Evolutionary conservation across 1,140 invertebrate genomes (phyloP).

Genomic region (Bombus polaris): DNA sequence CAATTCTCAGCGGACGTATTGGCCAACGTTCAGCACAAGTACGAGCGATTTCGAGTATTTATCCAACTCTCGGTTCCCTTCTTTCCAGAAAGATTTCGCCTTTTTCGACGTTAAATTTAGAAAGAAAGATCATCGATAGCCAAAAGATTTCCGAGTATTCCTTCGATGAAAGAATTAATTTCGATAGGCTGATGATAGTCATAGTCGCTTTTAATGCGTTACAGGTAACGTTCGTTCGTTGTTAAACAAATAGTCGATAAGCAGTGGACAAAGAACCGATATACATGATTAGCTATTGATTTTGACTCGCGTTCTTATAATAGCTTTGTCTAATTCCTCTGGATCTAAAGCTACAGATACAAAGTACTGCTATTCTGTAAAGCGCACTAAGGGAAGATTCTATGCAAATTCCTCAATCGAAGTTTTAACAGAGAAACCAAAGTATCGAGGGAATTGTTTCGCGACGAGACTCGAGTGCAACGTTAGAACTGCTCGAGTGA

Average conservation of each 20-base stretch:
- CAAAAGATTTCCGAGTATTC: no score
- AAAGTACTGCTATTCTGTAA: not conserved
- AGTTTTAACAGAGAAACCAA: not conserved
- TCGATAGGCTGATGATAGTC: no score
- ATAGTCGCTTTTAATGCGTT: no score
- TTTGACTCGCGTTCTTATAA: no score
- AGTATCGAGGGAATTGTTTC: conserved; percentile 3
- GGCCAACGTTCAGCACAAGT: no score
- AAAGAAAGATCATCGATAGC: no score
- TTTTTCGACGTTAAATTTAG: not conserved
- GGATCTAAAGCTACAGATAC: not conserved
- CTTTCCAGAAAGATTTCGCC: not conserved
- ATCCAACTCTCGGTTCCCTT: not conserved
- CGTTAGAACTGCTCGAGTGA: not conserved
- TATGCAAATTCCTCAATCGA: conserved; percentile 14
- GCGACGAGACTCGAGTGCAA: not conserved
- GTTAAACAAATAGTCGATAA: not conserved
- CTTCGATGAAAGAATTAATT: no score
- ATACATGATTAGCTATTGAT: not conserved
- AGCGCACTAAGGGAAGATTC: not conserved
- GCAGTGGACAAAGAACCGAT: not conserved
- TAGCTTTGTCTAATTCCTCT: not conserved
- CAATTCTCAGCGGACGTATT: no score
- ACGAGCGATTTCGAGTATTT: no score
- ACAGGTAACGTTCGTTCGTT: not conserved